Conservation (phyloP, 2,113 vertebrate genomes). For the Phalacrocorax brasilianus region DNA sequence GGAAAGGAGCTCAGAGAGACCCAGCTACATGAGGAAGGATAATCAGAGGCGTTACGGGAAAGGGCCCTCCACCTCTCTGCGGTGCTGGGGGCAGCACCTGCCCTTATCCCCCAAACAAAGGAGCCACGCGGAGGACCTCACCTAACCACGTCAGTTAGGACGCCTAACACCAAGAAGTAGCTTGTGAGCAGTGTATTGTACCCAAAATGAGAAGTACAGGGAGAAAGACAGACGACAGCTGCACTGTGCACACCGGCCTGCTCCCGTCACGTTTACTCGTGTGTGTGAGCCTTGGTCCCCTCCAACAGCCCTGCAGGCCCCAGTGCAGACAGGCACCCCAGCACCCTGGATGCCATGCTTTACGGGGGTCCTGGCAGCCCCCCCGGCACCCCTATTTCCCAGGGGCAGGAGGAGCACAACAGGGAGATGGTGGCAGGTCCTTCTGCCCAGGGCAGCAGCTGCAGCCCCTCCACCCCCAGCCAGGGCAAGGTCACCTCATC, state of each 20-base stretch:
- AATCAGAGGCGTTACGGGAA: too few relatives aligned
- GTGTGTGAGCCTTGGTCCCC: neutral
- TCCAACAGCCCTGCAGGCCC: neutral
- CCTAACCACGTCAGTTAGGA: neutral
- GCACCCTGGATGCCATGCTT: neutral
- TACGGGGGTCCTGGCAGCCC: rapidly evolving
- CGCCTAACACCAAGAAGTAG: neutral
- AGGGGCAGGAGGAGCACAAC: neutral
- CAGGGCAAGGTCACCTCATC: neutral
- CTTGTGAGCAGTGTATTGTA: neutral
- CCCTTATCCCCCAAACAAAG: too few relatives aligned
- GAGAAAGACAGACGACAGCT: neutral
- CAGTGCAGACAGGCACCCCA: neutral
- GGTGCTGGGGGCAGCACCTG: too few relatives aligned
- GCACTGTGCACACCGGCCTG: neutral
- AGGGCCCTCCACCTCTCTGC: too few relatives aligned
- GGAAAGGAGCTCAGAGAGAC: too few relatives aligned
- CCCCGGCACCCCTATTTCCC: too few relatives aligned
- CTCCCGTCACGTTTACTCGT: neutral
- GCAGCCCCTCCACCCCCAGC: neutral
- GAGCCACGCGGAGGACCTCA: too few relatives aligned
- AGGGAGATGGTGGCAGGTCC: neutral
- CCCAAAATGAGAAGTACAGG: neutral
- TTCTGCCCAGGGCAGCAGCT: neutral
- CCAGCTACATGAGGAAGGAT: too few relatives aligned